phyloP scores from a whole-genome alignment of 1,140 invertebrate genomes.

The Metaphire vulgaris region DNA sequence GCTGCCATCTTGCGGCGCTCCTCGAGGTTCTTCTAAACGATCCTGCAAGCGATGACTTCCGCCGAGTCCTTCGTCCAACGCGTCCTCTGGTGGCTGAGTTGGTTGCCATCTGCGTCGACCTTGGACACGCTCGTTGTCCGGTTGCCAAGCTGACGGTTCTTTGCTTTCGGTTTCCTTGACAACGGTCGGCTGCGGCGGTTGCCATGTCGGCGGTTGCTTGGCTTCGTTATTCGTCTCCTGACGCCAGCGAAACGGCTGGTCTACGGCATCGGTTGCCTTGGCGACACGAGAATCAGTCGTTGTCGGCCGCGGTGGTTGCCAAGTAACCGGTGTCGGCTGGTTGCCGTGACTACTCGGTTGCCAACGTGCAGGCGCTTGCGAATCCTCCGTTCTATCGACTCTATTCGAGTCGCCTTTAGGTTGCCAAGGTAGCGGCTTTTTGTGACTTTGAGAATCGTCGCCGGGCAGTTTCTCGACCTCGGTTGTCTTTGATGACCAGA shows the following conservation, averaged over 20 bases:
- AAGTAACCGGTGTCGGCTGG: not conserved
- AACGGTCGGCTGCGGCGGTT: not conserved
- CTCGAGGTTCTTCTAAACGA: not conserved
- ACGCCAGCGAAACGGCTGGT: no score
- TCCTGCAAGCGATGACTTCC: not conserved
- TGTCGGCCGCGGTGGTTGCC: not conserved
- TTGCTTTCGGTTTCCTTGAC: not conserved
- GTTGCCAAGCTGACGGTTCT: not conserved
- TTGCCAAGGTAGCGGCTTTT: not conserved
- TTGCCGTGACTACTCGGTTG: not conserved
- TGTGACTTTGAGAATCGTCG: not conserved
- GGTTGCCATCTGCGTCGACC: not conserved
- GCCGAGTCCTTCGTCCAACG: not conserved
- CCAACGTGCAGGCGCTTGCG: no score
- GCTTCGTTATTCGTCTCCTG: not conserved
- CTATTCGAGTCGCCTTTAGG: no score
- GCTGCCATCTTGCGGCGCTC: not conserved
- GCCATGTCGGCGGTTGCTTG: not conserved
- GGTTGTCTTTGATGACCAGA: conserved; percentile 18
- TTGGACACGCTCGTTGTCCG: not conserved
- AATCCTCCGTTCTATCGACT: no score
- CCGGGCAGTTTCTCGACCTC: not conserved
- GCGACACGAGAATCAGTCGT: not conserved
- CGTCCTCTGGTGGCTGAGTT: not conserved
- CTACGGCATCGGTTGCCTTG: not conserved